A percentile compares a stretch with the other conserved stretches of the same genome.
These are phyloP conservation scores for Bryconaethiops microstoma DNA, from an alignment of 2,797 vertebrate genomes.

Conservation along the genomic window DNA sequence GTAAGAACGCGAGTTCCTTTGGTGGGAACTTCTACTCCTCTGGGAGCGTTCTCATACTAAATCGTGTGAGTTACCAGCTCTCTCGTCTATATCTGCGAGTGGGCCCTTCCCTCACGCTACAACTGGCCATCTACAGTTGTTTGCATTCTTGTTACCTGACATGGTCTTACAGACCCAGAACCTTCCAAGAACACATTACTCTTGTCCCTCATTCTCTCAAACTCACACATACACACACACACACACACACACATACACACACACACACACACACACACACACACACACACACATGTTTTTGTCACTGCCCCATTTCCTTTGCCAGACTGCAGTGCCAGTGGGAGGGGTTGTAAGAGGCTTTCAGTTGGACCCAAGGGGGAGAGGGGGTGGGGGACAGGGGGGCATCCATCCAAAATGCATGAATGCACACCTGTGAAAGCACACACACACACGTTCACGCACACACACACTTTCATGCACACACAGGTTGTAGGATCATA, in stretches of 20 bases:
- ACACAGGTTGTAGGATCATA: too few relatives aligned
- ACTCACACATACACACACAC: not conserved
- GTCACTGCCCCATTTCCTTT: slow-evolving; percentile 7
- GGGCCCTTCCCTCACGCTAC: too few relatives aligned
- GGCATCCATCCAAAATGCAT: slow-evolving; percentile 14
- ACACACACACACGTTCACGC: not conserved
- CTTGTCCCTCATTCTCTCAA: not conserved
- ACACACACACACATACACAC: not conserved
- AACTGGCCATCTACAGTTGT: too few relatives aligned
- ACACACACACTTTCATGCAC: not conserved
- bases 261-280: too few relatives aligned
- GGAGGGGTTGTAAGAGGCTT: slow-evolving; percentile 16
- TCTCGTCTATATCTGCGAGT: too few relatives aligned
- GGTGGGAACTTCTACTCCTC: too few relatives aligned
- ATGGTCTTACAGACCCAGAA: not conserved
- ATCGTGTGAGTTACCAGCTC: too few relatives aligned
- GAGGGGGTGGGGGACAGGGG: not conserved
- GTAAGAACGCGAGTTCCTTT: too few relatives aligned
- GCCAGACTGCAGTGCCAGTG: slow-evolving; percentile 22
- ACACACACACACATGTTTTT: slow-evolving; percentile 1
- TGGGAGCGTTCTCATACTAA: too few relatives aligned
- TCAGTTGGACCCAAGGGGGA: not conserved
- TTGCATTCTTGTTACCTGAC: too few relatives aligned
- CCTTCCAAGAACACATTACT: not conserved
- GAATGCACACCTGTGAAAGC: slow-evolving; percentile 17